These are phyloP conservation scores for Cataglyphis rosenhaueri DNA, from an alignment of 2,888 invertebrate genomes.

Conservation along the genomic window DNA sequence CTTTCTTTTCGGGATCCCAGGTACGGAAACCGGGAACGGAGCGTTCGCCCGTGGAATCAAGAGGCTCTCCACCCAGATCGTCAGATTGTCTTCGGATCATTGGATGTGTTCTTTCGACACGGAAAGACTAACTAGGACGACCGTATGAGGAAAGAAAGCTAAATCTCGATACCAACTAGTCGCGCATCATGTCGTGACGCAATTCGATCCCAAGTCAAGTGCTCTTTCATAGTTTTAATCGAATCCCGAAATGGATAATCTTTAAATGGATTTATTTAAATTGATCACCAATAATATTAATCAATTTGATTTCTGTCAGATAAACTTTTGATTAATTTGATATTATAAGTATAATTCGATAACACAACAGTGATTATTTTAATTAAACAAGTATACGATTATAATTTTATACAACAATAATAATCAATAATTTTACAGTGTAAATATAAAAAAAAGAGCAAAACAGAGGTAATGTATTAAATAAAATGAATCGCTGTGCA, in stretches of 20 bases:
- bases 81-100: constrained; percentile 42
- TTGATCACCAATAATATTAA: background rate
- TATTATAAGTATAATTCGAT: background rate
- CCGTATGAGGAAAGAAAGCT: constrained; percentile 30
- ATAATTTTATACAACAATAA: background rate
- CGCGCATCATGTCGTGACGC: background rate
- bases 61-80: constrained; percentile 56
- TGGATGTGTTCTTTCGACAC: constrained; percentile 12
- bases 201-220: constrained; percentile 5
- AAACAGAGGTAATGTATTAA: background rate
- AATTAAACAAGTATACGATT: background rate
- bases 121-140: constrained; percentile 31
- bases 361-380: background rate
- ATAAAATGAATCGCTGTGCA: background rate
- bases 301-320: too few species aligned
- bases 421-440: background rate
- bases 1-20: constrained; percentile 26
- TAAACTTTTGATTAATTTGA: background rate
- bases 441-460: background rate
- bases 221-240: background rate
- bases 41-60: constrained; percentile 63
- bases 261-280: background rate
- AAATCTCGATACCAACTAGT: constrained; percentile 32
- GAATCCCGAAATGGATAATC: background rate
- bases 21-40: constrained; percentile 35